Evolutionary conservation across 2,797 vertebrate species (phyloP), one percentile per base, ranked within the genome.

Genomic region (Ceryle rudis): DNA sequence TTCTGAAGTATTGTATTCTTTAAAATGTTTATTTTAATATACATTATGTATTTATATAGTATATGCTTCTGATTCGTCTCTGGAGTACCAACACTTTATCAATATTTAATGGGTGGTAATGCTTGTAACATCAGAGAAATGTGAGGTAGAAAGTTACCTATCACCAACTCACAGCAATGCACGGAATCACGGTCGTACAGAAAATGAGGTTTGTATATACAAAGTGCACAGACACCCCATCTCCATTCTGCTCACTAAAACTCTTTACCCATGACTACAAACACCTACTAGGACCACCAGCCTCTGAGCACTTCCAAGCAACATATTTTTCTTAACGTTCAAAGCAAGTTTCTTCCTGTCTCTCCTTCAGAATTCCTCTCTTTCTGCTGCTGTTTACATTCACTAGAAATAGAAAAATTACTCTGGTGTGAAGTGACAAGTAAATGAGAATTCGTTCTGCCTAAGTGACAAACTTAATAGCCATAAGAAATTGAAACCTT

Each of bases 31-130:
- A 74, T 47, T 73, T 88, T 41, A 72, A 57, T 44, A 42, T 19
- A 39, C 81, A 66, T 51, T 51, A 62, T 52, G 10, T 16, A 79
- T 87, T 84, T 87, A 22, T 44, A 44, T 14, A 72, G 33, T 19
- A 71, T 23, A 29, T 60, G 41, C 6, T 31, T 89, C 46, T 80
- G 42, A 57, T 72, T 65, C 0, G 33, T 18, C 0, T 18, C 0
- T 21, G 18, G 44, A 82, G n/a, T 44, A 57, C 4, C 31, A 58
- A 65, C 3, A 23, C 13, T 74, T 72, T 21, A 70, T 57, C 54
- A 83, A 35, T 83, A 65, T 64, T 75, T 89, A 14, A 78, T 41
- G 14, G 29, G 8, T 35, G 18, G 31, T 49, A 86, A 86, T 60
- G n/a, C 19, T 37, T 3, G 1, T 70, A 65, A 81, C 44, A 46